Evolutionary conservation across 2,797 vertebrate species (phyloP).

Genomic region (Hoplostethus atlanticus): DNA sequence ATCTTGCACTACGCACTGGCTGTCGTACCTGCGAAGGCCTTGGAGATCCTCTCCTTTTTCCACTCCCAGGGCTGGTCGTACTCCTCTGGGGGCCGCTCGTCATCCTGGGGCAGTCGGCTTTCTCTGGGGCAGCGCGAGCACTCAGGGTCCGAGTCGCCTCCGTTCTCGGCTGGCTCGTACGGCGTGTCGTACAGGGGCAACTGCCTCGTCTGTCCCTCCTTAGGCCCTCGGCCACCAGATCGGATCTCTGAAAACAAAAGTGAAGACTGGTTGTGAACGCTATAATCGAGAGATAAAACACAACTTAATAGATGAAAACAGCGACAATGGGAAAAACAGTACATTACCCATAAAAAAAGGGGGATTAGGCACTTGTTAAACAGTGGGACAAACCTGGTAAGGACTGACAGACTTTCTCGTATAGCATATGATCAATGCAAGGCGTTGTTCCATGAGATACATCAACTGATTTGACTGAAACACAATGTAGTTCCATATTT

Average conservation of each 20-base stretch:
- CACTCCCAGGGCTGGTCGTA: slow-evolving; percentile 99
- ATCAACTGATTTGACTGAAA: slow-evolving; percentile 3
- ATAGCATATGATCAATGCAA: background rate
- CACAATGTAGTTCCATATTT: slow-evolving; percentile 8
- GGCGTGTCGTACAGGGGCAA: slow-evolving; percentile 95
- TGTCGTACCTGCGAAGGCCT: slow-evolving; percentile 93
- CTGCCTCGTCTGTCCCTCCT: slow-evolving; percentile 86
- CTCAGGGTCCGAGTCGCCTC: slow-evolving; percentile 84
- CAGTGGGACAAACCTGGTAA: no score
- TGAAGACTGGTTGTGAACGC: slow-evolving; percentile 27
- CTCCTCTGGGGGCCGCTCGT: slow-evolving; percentile 95
- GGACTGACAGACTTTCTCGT: background rate
- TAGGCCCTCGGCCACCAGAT: slow-evolving; percentile 84
- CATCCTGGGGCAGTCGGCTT: slow-evolving; percentile 94
- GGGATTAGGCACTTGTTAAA: slow-evolving; percentile 22
- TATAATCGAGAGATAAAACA: slow-evolving; percentile 13
- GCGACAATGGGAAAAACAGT: background rate
- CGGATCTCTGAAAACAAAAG: slow-evolving; percentile 89
- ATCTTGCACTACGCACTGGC: background rate
- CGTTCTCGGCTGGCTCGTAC: slow-evolving; percentile 91
- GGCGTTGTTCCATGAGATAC: background rate
- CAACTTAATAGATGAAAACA: slow-evolving; percentile 1
- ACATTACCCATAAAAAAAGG: background rate
- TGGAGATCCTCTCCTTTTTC: slow-evolving; percentile 98
- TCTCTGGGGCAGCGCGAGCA: slow-evolving; percentile 86